Conservation (phyloP, 2,888 invertebrate genomes). For the Lycaena phlaeas region DNA sequence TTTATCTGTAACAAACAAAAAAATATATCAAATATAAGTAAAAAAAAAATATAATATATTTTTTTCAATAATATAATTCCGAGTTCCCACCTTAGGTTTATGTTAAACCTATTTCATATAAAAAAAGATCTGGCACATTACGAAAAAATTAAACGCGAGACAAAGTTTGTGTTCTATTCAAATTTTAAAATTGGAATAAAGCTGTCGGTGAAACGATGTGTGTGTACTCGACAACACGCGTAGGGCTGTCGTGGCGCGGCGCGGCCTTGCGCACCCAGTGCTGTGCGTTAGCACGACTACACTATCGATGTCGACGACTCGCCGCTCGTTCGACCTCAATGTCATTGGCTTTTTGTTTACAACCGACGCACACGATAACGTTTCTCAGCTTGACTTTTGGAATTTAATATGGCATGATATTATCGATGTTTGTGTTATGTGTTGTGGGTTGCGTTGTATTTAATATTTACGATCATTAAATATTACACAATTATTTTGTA, state of each 20-base stretch:
- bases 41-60: no score
- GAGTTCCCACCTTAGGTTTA: no score
- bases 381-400: constrained; percentile 12
- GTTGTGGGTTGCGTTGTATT: no score
- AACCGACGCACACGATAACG: constrained; percentile 45
- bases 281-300: constrained; percentile 42
- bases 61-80: constrained; percentile 10
- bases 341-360: constrained; percentile 69
- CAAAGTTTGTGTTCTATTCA: constrained; percentile 14
- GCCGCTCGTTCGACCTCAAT: constrained; percentile 45
- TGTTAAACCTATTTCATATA: no score
- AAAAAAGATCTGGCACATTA: no score
- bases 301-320: constrained; percentile 61
- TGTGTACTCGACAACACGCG: constrained; percentile 31
- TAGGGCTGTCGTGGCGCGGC: constrained; percentile 40
- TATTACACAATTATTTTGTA: constrained; percentile 14
- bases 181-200: constrained; percentile 37
- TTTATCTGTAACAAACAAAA: constrained; percentile 44
- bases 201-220: constrained; percentile 33
- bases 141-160: constrained; percentile 10
- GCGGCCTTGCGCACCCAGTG: constrained; percentile 65
- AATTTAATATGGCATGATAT: constrained; percentile 12
- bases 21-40: constrained; percentile 13
- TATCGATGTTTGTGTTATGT: background rate
- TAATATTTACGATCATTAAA: background rate